These are phyloP conservation scores for Onychorhynchus coronatus DNA, from an alignment of 2,113 vertebrate species.

Conservation along the genomic window DNA sequence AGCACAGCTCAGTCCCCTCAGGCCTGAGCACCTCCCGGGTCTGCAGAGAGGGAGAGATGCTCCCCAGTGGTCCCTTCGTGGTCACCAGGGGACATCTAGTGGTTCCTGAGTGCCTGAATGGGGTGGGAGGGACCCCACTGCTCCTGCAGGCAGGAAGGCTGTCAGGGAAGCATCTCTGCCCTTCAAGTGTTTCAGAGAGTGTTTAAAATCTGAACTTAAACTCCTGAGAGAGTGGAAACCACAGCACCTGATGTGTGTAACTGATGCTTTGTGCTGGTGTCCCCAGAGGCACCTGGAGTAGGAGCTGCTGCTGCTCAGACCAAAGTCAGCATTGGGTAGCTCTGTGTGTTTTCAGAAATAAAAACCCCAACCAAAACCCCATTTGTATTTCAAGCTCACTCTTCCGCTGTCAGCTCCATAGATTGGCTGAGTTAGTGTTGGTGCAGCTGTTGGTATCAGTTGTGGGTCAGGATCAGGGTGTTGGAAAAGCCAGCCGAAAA, in stretches of 20 bases:
- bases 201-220: background rate
- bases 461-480: background rate
- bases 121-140: background rate
- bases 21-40: no score
- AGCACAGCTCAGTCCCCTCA: background rate
- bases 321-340: background rate
- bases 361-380: accelerated
- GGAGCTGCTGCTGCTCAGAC: background rate
- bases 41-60: background rate
- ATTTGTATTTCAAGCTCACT: background rate
- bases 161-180: background rate
- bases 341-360: background rate
- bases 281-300: background rate
- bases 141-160: background rate
- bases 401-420: background rate
- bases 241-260: accelerated
- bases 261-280: background rate
- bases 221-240: background rate
- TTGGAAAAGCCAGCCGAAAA: background rate
- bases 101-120: background rate
- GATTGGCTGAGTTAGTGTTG: background rate
- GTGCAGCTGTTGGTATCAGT: background rate
- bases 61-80: background rate
- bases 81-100: slow-evolving; percentile 4
- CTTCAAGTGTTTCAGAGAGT: background rate